phyloP scores from a whole-genome alignment of 2,113 vertebrate species.

The Phoxinus phoxinus region DNA sequence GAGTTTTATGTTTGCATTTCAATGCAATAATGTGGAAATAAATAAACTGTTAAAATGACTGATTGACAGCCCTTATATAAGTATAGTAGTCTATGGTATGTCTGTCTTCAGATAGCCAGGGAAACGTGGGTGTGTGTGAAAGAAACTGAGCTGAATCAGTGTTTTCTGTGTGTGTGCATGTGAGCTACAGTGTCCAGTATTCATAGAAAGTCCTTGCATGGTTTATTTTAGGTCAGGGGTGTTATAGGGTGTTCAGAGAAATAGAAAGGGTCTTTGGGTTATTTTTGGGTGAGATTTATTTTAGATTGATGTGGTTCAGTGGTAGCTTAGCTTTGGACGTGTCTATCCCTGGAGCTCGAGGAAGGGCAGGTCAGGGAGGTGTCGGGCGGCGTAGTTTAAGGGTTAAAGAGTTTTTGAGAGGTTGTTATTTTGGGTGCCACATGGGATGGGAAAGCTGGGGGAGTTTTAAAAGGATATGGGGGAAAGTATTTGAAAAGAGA shows the following conservation, averaged over 20 bases:
- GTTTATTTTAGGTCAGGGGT: not conserved
- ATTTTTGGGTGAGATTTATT: slow-evolving; percentile 20
- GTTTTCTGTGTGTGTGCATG: not conserved
- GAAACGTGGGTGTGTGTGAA: slow-evolving; percentile 12
- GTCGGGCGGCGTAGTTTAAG: not conserved
- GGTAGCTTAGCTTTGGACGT: not conserved
- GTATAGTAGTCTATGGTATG: not conserved
- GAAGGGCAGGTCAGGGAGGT: not conserved
- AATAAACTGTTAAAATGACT: not conserved
- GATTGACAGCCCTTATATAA: not conserved
- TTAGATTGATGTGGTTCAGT: not conserved
- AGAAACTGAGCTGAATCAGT: not conserved
- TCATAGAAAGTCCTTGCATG: not conserved
- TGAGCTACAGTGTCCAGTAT: slow-evolving; percentile 2
- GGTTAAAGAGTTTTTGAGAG: not conserved
- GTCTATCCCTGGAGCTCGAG: slow-evolving; percentile 11
- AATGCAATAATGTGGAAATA: not conserved
- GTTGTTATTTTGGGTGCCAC: slow-evolving; percentile 21
- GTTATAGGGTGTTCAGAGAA: slow-evolving; percentile 13
- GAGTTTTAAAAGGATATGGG: not conserved
- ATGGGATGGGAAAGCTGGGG: not conserved
- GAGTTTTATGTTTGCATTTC: not conserved
- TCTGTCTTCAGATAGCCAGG: not conserved
- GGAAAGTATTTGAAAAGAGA: not conserved
- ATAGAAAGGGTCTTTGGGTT: not conserved